Percentiles rank a stretch among this genome's conserved stretches.
phyloP scores from a whole-genome alignment of 2,113 vertebrate genomes.

The Erpornis zantholeuca region DNA sequence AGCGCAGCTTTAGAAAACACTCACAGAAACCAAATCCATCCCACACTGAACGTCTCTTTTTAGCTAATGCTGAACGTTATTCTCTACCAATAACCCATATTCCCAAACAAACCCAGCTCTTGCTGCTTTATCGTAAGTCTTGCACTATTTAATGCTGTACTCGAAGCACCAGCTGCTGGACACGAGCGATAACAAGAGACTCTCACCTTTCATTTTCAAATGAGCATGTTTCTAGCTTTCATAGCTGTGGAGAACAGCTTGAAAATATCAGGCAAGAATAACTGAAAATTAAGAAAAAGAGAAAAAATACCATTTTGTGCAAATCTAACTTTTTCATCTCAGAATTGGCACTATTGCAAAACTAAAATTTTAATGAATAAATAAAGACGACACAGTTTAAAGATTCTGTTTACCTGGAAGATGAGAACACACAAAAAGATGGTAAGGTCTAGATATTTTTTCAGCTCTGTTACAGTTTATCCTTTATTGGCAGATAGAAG shows the following conservation, averaged over 20 bases:
- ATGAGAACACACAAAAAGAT: conserved; percentile 26
- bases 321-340: neutral
- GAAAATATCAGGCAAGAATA: neutral
- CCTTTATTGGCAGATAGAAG: conserved; percentile 58
- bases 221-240: neutral
- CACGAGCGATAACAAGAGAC: conserved; percentile 42
- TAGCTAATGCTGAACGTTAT: neutral
- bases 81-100: conserved; percentile 10
- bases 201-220: conserved; percentile 54
- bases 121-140: neutral
- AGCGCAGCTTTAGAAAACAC: neutral
- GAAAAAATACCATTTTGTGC: neutral
- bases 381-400: conserved; percentile 35
- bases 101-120: conserved; percentile 20
- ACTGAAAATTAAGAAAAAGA: neutral
- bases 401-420: conserved; percentile 7
- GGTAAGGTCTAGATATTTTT: conserved; percentile 42
- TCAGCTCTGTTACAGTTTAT: conserved; percentile 54
- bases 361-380: conserved; percentile 10
- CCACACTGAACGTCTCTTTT: neutral
- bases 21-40: neutral
- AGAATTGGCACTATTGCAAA: neutral
- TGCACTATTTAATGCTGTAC: conserved; percentile 28
- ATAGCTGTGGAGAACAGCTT: neutral
- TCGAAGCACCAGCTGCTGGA: conserved; percentile 49